Base-by-base conservation (phyloP, 2,888 invertebrate genomes). In the Microplitis manilae region DNA sequence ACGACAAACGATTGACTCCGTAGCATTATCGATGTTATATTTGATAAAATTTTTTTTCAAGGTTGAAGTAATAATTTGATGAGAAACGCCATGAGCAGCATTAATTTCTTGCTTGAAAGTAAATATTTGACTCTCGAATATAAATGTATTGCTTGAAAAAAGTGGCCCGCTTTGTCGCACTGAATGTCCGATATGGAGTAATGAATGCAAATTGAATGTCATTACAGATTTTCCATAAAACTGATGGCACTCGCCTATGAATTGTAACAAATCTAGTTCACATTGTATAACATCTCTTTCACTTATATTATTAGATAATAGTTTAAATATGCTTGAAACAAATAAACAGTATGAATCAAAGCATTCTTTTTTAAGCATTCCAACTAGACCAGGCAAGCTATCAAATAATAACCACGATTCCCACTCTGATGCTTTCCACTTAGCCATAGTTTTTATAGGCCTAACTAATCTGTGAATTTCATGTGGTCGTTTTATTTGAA, bases 101-200 rank as follows among this genome's bases (percentile, higher is more conserved):
- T 73, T 76, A 7, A 78, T 62, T 5, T 59, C 13, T 17, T 67
- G 50, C 40, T 78, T 78, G 20, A 59, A 68, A 59, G 69, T 20
- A 20, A 71, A 71, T 50, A 79, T 79, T 2, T 60, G 41, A 17
- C 69, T 79, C 17, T 79, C 77, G 6, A 77, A 79, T 7, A 64
- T 71, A 38, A 79, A 79, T 68, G 50, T 76, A 73, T 20, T 79
- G 9, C 9, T 77, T 67, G 64, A 74, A 71, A 75, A 79, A 40
- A 77, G 38, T 1, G 79, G 79, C 30, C 79, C 79, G 59, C 64
- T 75, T 2, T 65, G 13, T 62, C 71, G 61, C 9, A 72, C 65
- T 1, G 77, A 59, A 13, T 79, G 68, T 17, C n/a, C 30, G 4
- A 71, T 13, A 30, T 79, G 79, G 6, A 77, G 5, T 64, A 74